Percentiles rank a stretch among this genome's conserved stretches.
These are phyloP conservation scores for Drosophila rellima DNA, from an alignment of 2,888 invertebrate genomes.

Conservation along the genomic window DNA sequence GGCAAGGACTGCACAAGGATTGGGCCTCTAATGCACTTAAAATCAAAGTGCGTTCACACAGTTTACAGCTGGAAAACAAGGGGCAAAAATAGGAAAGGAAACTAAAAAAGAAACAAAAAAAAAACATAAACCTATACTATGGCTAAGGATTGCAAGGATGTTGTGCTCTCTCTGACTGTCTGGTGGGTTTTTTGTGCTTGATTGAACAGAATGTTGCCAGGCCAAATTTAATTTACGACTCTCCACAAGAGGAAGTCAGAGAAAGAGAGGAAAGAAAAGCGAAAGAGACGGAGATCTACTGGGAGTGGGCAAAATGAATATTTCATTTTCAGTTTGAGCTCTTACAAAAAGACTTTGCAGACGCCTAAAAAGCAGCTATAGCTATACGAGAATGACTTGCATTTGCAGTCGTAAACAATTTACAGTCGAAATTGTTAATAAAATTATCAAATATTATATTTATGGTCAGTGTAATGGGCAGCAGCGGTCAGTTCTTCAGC, in stretches of 20 bases:
- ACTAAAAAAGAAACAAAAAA: conserved; percentile 10
- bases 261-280: conserved; percentile 7
- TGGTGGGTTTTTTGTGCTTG: conserved; percentile 78
- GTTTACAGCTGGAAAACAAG: conserved; percentile 45
- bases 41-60: conserved; percentile 83
- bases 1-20: conserved; percentile 32
- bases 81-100: conserved; percentile 21
- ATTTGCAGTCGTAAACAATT: conserved; percentile 75
- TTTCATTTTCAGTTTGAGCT: conserved; percentile 66
- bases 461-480: conserved; percentile 71
- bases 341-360: conserved; percentile 63
- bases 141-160: conserved; percentile 40
- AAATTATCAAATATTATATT: conserved; percentile 83
- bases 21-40: conserved; percentile 85
- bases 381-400: conserved; percentile 20
- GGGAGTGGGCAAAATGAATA: conserved; percentile 59
- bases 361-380: conserved; percentile 68
- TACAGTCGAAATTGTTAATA: conserved; percentile 80
- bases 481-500: conserved; percentile 35
- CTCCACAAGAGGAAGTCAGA: conserved; percentile 9
- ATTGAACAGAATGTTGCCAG: conserved; percentile 79
- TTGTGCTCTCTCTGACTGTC: conserved; percentile 33
- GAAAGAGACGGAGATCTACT: conserved; percentile 13
- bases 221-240: conserved; percentile 82
- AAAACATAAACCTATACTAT: conserved; percentile 44